Percentiles rank a stretch among this genome's conserved stretches.
phyloP scores from a whole-genome alignment of 64 coral and sea anemone species.

The Pocillopora damicornis region DNA sequence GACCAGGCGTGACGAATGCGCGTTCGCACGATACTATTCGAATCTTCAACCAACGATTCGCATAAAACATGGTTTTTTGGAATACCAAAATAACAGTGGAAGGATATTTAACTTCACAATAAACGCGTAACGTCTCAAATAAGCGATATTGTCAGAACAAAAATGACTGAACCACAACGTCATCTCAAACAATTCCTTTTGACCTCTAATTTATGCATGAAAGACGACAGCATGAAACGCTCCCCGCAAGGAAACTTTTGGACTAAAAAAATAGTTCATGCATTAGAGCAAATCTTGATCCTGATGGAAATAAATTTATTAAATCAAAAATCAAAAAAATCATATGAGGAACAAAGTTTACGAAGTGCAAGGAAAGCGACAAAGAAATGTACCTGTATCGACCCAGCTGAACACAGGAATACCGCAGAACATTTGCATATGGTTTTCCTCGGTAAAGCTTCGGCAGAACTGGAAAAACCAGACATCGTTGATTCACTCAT shows the following conservation, averaged over 20 bases:
- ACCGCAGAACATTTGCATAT: conserved; percentile 38
- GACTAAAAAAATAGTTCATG: not conserved
- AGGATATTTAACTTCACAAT: not conserved
- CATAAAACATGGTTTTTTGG: not conserved
- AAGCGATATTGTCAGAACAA: conserved; percentile 20
- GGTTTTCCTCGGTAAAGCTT: conserved; percentile 34
- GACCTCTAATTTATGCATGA: conserved; percentile 48
- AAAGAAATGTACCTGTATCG: not conserved
- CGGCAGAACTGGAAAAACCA: not conserved
- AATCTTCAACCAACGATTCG: conserved; percentile 15
- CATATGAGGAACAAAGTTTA: too few species aligned
- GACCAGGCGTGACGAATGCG: conserved; percentile 42
- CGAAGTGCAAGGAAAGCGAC: not conserved
- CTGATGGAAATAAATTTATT: not conserved
- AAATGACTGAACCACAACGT: conserved; percentile 41
- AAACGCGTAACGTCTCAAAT: not conserved
- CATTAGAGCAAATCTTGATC: not conserved
- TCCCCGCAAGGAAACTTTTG: conserved; percentile 35
- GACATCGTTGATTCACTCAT: not conserved
- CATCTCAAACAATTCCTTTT: conserved; percentile 48
- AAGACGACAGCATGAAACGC: conserved; percentile 24
- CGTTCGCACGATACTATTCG: conserved; percentile 8
- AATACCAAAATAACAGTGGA: not conserved
- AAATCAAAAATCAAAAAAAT: too few species aligned
- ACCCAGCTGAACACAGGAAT: conserved; percentile 25